Percentiles rank a stretch among this genome's conserved stretches.
Evolutionary conservation across 2,797 vertebrate genomes (phyloP).

Genomic region (Ceryle rudis): DNA sequence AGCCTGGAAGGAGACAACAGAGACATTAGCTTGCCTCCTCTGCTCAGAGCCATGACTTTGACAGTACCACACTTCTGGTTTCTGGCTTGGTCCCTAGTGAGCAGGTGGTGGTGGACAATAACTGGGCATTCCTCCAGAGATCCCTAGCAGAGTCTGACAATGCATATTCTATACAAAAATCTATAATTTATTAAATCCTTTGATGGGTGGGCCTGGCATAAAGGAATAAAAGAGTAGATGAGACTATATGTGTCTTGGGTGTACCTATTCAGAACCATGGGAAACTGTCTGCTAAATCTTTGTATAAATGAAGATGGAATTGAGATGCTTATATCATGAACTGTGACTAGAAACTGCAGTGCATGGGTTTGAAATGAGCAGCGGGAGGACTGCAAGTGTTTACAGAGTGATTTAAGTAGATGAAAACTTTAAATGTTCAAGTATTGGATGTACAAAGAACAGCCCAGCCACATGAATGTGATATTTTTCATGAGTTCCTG

Average conservation of each 20-base stretch:
- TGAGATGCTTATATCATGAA: not conserved
- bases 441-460: not conserved
- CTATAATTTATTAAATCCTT: not conserved
- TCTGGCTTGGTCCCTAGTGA: not conserved
- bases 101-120: not conserved
- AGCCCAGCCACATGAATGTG: rapidly evolving
- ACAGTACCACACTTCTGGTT: not conserved
- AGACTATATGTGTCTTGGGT: not conserved
- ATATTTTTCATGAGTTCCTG: not conserved
- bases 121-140: not conserved
- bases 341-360: rapidly evolving
- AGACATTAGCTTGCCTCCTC: not conserved
- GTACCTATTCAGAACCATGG: not conserved
- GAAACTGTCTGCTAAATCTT: not conserved
- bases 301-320: not conserved
- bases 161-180: not conserved
- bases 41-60: not conserved
- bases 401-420: not conserved
- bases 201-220: not conserved
- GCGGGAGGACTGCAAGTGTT: rapidly evolving
- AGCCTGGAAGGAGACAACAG: not conserved
- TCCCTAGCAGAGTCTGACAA: not conserved
- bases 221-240: not conserved
- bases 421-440: not conserved
- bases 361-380: rapidly evolving